Percentiles rank a stretch among this genome's conserved stretches.
These are phyloP conservation scores for Bubo blakistoni DNA, from an alignment of 2,113 vertebrate genomes.

Conservation along the genomic window DNA sequence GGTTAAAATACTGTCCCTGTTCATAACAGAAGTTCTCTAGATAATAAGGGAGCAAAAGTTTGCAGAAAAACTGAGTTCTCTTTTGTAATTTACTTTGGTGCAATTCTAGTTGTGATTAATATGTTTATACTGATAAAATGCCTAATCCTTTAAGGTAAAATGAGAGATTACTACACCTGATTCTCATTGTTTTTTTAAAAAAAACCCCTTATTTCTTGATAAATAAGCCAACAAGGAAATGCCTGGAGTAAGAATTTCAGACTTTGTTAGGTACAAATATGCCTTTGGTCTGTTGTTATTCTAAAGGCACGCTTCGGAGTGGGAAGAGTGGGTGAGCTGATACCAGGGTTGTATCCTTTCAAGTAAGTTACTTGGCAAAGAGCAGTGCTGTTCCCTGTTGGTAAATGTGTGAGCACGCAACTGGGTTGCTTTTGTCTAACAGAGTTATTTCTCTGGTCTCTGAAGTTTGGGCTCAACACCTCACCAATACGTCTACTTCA, in stretches of 20 bases:
- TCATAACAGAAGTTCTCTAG: not conserved
- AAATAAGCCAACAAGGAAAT: not conserved
- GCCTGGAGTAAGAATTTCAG: not conserved
- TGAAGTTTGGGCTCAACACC: not conserved
- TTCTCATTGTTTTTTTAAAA: not conserved
- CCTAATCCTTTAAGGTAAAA: not conserved
- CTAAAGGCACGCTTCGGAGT: not conserved
- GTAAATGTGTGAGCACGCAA: not conserved
- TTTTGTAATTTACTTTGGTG: not conserved
- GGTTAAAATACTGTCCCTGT: not conserved
- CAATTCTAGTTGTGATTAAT: not conserved
- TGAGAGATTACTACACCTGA: not conserved
- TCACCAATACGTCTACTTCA: accelerated
- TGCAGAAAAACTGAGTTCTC: not conserved
- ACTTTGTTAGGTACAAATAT: not conserved
- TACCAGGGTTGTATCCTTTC: not conserved
- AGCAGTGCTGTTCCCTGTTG: not conserved
- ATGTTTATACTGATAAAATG: not conserved
- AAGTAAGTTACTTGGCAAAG: not conserved
- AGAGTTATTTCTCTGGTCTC: not conserved
- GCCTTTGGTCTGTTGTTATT: not conserved
- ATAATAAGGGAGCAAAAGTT: not conserved
- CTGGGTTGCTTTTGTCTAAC: not conserved
- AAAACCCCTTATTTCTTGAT: not conserved
- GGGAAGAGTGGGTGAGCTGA: not conserved